Evolutionary conservation across 2,888 invertebrate genomes (phyloP).

Genomic region (Tenodera sinensis): DNA sequence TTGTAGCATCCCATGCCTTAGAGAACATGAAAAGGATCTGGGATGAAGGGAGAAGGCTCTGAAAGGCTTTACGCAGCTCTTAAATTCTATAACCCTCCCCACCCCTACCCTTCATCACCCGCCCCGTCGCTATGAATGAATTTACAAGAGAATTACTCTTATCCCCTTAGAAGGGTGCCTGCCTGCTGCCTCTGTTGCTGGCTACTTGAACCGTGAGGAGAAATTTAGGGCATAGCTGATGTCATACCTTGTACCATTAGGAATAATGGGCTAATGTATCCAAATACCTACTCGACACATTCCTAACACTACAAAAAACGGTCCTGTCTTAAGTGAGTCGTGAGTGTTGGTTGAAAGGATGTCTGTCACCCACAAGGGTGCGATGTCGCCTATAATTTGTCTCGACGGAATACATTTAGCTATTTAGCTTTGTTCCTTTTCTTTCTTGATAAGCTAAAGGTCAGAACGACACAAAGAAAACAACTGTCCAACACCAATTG

Average conservation of each 20-base stretch:
- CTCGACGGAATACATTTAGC: not conserved
- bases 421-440: too few relatives aligned
- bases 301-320: not conserved
- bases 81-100: not conserved
- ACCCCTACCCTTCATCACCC: not conserved
- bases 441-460: too few relatives aligned
- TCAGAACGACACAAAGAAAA: too few relatives aligned
- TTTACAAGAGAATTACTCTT: conserved; percentile 7
- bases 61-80: not conserved
- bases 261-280: not conserved
- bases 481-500: too few relatives aligned
- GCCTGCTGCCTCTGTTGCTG: too few relatives aligned
- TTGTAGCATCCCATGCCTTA: not conserved
- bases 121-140: not conserved
- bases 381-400: not conserved
- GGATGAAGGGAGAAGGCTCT: not conserved
- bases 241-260: not conserved
- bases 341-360: too few relatives aligned
- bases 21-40: not conserved
- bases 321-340: not conserved
- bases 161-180: not conserved
- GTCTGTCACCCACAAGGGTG: too few relatives aligned
- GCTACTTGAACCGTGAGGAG: not conserved
- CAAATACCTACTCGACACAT: too few relatives aligned
- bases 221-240: not conserved